A percentile compares a stretch with the other conserved stretches of the same genome.
phyloP scores from a whole-genome alignment of 2,113 vertebrate species.

The Bos taurus region ARS-UCD2.0 NC_037352.1:23532501-23533000 shows the following conservation, averaged over 20 bases:
- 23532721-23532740: neutral
- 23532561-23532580: neutral
- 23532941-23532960: neutral
- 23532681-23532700: neutral
- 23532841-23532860: slow-evolving; percentile 4
- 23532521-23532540: neutral
- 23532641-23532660: neutral
- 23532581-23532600: neutral
- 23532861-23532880: neutral
- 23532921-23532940: neutral
- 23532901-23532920: neutral
- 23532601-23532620: neutral
- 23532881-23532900: neutral
- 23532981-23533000: neutral
- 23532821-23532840: slow-evolving; percentile 66
- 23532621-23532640: neutral
- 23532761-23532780: slow-evolving; percentile 52
- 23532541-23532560: neutral
- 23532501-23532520: neutral
- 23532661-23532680: neutral
- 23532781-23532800: slow-evolving; percentile 56
- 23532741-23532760: slow-evolving; percentile 23
- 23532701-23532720: neutral
- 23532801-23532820: slow-evolving; percentile 74
- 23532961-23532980: neutral